Conservation (phyloP, 2,888 invertebrate species). For the Mesopsocus fuscifrons region DNA sequence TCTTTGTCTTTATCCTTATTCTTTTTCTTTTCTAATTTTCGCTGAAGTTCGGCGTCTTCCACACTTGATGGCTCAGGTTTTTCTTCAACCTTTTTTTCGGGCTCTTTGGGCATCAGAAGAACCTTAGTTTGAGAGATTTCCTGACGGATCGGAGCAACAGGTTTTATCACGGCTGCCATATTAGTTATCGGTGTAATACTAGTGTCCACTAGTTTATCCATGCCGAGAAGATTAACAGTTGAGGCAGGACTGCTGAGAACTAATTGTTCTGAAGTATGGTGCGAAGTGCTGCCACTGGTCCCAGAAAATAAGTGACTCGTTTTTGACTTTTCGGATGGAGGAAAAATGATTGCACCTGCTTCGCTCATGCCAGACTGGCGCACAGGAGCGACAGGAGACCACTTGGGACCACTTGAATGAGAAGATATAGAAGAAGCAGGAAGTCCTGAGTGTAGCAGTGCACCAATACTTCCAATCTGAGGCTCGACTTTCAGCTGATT, state of each 20-base stretch:
- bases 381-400: too few species aligned
- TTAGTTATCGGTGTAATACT: neutral
- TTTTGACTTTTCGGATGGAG: neutral
- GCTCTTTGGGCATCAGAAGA: constrained; percentile 15
- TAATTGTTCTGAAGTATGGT: too few species aligned
- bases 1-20: constrained; percentile 28
- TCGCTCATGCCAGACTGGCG: neutral
- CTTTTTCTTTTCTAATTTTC: constrained; percentile 36
- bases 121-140: constrained; percentile 7
- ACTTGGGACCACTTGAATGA: too few species aligned
- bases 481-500: neutral
- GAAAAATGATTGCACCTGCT: neutral
- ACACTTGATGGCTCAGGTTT: constrained; percentile 27
- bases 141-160: constrained; percentile 8
- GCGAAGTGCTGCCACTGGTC: too few species aligned
- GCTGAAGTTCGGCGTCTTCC: constrained; percentile 60
- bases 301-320: too few species aligned
- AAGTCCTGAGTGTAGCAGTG: too few species aligned
- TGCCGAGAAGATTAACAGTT: neutral
- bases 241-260: neutral
- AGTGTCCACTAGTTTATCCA: neutral
- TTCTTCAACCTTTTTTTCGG: constrained; percentile 15
- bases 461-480: neutral
- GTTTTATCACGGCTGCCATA: constrained; percentile 9
- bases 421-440: too few species aligned